Evolutionary conservation across 53 echinoderm and acorn worm genomes (phyloP), one percentile per base, ranked within the genome.

Genomic region (Zoroaster sp.): DNA sequence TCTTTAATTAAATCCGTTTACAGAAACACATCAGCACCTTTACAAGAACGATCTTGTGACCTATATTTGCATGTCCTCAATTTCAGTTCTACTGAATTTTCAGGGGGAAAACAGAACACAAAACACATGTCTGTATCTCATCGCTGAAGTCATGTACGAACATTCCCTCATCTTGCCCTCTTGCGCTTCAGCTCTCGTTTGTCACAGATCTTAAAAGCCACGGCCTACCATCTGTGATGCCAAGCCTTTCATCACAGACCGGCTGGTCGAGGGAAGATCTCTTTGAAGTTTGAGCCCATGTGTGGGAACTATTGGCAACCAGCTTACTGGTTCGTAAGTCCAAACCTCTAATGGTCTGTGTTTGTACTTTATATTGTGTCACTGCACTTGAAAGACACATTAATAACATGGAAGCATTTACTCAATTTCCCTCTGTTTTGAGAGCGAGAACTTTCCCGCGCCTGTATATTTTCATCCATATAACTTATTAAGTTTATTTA

Each of bases 301-400:
- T 68, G 82, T 32, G 42, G 17, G 45, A 82, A 67, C 66, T 41
- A 82, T 82, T 66, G 82, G 25, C 51, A 31, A 11, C 51, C 49
- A 46, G 81, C 28, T 28, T 40, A 81, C 43, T 38, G 82, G 41
- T 82, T 41, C 40, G 32, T 82, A 66, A 65, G 23, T 7, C 11
- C 43, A 42, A 20, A 25, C 31, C 13, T 66, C n/a, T 15, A 33
- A 14, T 45, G 30, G 17, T 42, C 44, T 17, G 18, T 23, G 40
- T 18, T 34, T 82, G 82, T 67, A 82, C 82, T 82, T 82, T 82
- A n/a, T 6, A 15, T 28, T 42, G 34, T 82, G 82, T 82, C 82
- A 82, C 35, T 67, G 82, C 44, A 82, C 82, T 82, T 82, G 82
- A 66, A 59, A 59, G 63, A 28, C 28, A n/a, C n/a, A n/a, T n/a